Conservation (phyloP, 37 sponge, comb jelly and placozoan species). For the Eunapius fragilis region DNA sequence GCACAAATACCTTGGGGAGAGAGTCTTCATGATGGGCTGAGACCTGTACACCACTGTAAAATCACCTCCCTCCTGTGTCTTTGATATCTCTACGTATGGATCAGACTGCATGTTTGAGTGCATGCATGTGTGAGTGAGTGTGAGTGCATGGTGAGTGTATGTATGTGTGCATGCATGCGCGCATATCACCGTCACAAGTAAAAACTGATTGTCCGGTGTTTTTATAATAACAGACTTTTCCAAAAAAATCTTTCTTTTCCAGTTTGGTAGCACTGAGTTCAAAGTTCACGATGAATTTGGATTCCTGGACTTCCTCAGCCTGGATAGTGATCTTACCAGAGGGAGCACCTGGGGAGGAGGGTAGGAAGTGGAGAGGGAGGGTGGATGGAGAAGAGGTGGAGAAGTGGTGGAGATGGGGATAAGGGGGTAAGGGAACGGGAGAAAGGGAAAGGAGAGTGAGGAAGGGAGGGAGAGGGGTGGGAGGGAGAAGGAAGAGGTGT, state of each 20-base stretch:
- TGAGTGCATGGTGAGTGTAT: background rate
- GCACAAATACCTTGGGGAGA: conserved; percentile 70
- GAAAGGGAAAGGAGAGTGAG: too few relatives aligned
- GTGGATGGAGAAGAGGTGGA: too few relatives aligned
- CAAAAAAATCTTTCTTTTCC: conserved; percentile 97
- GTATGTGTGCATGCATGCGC: background rate
- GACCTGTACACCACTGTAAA: conserved; percentile 79
- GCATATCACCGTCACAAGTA: too few relatives aligned
- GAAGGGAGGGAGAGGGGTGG: too few relatives aligned
- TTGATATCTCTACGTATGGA: conserved; percentile 85
- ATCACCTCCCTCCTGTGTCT: conserved; percentile 75
- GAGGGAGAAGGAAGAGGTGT: too few relatives aligned
- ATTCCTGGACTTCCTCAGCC: conserved; percentile 81
- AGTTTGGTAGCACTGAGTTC: conserved; percentile 79
- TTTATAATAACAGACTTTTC: conserved; percentile 63
- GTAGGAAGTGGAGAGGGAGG: too few relatives aligned
- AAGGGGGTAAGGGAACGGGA: too few relatives aligned
- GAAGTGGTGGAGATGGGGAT: too few relatives aligned
- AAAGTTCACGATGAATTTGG: conserved; percentile 74
- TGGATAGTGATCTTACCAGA: conserved; percentile 66
- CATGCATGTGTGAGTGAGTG: background rate
- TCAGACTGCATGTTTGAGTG: conserved; percentile 89
- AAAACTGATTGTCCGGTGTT: too few relatives aligned
- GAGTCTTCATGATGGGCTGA: conserved; percentile 72
- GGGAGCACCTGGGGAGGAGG: conserved; percentile 32